Evolutionary conservation across 1,140 invertebrate genomes (phyloP).

Genomic region (Periplaneta americana): DNA sequence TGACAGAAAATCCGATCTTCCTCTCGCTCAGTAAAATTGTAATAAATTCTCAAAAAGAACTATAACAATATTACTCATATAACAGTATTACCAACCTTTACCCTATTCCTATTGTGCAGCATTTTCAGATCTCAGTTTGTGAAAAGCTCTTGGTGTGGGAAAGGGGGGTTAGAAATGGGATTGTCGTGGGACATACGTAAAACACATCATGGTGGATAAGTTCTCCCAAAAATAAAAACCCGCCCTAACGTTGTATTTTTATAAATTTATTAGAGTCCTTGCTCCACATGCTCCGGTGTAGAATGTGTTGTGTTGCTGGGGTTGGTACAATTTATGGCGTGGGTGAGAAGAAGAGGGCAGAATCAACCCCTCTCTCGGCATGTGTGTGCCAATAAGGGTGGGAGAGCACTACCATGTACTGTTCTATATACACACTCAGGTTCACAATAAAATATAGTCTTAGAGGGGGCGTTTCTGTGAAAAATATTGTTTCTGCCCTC

Average conservation of each 20-base stretch:
- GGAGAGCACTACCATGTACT: not conserved
- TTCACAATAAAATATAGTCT: not conserved
- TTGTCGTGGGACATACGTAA: not conserved
- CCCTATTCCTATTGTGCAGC: not conserved
- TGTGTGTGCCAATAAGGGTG: not conserved
- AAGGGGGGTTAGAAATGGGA: not conserved
- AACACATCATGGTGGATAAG: not conserved
- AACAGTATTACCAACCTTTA: too few species aligned
- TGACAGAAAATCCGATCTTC: too few species aligned
- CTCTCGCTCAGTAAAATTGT: too few species aligned
- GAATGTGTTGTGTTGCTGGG: slow-evolving; percentile 7
- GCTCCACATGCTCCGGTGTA: not conserved
- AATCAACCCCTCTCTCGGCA: not conserved
- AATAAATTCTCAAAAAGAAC: too few species aligned
- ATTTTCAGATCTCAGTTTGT: too few species aligned
- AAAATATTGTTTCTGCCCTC: not conserved
- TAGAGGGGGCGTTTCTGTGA: not conserved
- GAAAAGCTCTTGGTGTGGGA: too few species aligned
- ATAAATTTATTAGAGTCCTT: not conserved
- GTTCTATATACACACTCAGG: not conserved
- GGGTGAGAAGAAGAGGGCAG: not conserved
- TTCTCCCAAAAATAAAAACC: not conserved
- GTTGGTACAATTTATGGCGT: not conserved
- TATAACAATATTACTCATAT: too few species aligned
- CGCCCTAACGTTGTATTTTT: not conserved